Base-by-base conservation (phyloP, 2,888 invertebrate genomes). In the Exephanes ischioxanthus region DNA sequence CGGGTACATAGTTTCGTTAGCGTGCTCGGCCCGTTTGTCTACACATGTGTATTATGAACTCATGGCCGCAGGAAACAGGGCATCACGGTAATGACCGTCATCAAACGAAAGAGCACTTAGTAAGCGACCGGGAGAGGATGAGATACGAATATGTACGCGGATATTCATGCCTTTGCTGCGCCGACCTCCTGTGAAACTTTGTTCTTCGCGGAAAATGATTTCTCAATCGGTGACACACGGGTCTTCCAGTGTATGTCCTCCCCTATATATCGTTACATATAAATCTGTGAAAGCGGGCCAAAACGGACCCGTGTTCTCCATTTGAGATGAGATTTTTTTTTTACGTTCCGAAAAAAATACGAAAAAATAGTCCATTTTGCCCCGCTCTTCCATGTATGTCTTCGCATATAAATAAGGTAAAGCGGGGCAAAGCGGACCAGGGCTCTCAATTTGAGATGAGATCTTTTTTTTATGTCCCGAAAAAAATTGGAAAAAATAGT, bases 61-160 rank as follows among this genome's bases (percentile, higher is more conserved):
- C 93, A 93, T 90, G 93, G 93, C 88, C 93, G 92, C 93, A 92
- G 94, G 94, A 94, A 94, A 93, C 93, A 91, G 92, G 92, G 89
- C 91, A 94, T 94, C 93, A 94, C 91, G 90, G 90, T 94, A 94
- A 94, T 94, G 92, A 93, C 93, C 90, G 92, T 94, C 93, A 94
- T 94, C 92, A 94, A 93, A 89, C 92, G 90, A 91, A 87, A 90
- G 90, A 91, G 91, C 92, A 93, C 93, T 94, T 93, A 93, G 92
- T 81, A 70, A 72, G 58, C 71, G 26, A 93, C 75, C 63, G 73
- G 7, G 48, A 73, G 67, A 63, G 53, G 45, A n/a, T 58, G 58
- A 22, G 26, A 58, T 58, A 26, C 58, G 58, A 58, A 58, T 58
- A 55, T 55, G 55, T 22, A 55, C 22, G 9, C 22, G n/a, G 41